Base-by-base conservation (phyloP, 2,113 vertebrate genomes). In the Archilochus colubris region DNA sequence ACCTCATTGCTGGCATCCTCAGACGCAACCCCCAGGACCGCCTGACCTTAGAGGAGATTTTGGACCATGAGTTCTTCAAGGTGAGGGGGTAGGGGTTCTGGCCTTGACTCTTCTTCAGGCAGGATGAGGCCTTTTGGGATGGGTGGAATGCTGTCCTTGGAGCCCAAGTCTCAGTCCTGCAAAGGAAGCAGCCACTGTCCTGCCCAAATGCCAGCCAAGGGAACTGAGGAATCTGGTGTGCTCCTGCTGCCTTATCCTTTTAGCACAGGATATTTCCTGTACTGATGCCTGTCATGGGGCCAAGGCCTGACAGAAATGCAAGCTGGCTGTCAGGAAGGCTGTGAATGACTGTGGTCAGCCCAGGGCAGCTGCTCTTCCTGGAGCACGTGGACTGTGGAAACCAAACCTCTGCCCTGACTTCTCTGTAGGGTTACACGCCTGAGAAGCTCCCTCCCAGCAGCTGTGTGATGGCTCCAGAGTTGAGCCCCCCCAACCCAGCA, bases 1-100 rank as follows among this genome's bases (percentile, higher is more conserved):
- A 99, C 94, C 98, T 99, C 83, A 98, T 99, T 15, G 93, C 98
- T 0, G 94, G 98, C 82, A 98, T 99, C 88, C 97, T 99, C 61
- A 98, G 98, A 92, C 99, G 98, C 58, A 98, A 98, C 31, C 99
- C 99, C 31, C 97, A 97, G 40, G 98, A 99, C 95, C 98, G 99
- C 87, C 98, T 99, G 54, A 98, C 98, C 1, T 97, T 99, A 2
- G 99, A 99, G 66, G 99, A 99, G 96, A 99, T 99, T 78, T 97
- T 99, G 91, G 98, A 98, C 95, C 99, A 99, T 8, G 99, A 99
- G 51, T 99, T 99, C 96, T 99, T 99, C 97, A 99, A 99, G 98
- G 99, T 99, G 95, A 38, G 94, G 58, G 12, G n/a, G 40, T 54
- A 10, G 27, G 43, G 1, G 10, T 12, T 12, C 17, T 61, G 12